Conservation (phyloP, 1,140 invertebrate species). For the Bombus affinis region DNA sequence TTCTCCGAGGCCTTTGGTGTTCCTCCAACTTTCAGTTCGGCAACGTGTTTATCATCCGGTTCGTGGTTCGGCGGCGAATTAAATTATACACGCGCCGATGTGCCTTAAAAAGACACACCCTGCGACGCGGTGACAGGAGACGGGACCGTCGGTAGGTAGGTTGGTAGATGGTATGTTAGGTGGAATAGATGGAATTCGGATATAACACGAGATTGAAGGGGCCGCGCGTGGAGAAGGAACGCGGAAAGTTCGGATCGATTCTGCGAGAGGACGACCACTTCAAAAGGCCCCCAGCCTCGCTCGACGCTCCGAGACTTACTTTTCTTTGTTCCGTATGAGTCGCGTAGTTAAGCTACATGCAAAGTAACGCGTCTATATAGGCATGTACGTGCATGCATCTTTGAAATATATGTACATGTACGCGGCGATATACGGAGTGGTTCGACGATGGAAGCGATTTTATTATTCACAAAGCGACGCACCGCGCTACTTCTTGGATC, state of each 20-base stretch:
- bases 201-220: constrained; percentile 47
- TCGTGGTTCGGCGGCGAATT: constrained; percentile 67
- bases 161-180: constrained; percentile 15
- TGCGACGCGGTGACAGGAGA: not conserved
- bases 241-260: constrained; percentile 51
- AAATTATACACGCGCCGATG: constrained; percentile 74
- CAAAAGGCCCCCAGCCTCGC: constrained; percentile 33
- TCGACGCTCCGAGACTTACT: constrained; percentile 29
- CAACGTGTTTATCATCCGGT: constrained; percentile 76
- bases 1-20: constrained; percentile 22
- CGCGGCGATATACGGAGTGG: constrained; percentile 50
- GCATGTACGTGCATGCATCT: constrained; percentile 24
- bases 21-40: constrained; percentile 67
- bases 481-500: not conserved
- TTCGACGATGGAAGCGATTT: constrained; percentile 60
- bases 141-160: too few relatives aligned
- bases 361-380: constrained; percentile 8
- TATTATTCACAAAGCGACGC: constrained; percentile 65
- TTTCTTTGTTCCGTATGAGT: constrained; percentile 47
- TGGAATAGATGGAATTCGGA: constrained; percentile 44
- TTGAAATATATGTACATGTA: constrained; percentile 13
- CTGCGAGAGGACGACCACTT: constrained; percentile 44
- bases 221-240: constrained; percentile 19
- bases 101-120: constrained; percentile 67
- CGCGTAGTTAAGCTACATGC: constrained; percentile 31